phyloP scores from a whole-genome alignment of 2,113 vertebrate species.

The Peromyscus leucopus region DNA sequence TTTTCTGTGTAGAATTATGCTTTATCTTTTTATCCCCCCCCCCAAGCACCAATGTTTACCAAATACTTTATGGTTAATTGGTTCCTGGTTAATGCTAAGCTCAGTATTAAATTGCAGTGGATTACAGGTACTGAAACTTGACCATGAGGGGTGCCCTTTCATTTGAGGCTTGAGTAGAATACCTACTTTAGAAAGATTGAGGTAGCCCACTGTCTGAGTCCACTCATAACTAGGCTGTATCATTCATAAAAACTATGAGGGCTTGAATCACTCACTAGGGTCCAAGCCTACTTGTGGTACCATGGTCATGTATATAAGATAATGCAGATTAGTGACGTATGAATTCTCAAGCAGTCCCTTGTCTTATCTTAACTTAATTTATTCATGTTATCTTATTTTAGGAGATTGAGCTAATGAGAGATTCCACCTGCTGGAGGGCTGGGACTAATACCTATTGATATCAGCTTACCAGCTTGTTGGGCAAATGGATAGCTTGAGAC shows the following conservation, averaged over 20 bases:
- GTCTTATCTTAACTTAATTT: background rate
- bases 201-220: background rate
- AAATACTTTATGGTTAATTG: slow-evolving; percentile 2
- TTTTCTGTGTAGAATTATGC: background rate
- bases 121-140: background rate
- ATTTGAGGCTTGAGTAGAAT: background rate
- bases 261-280: background rate
- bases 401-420: background rate
- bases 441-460: background rate
- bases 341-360: background rate
- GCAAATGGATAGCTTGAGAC: background rate
- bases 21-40: slow-evolving; percentile 2
- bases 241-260: background rate
- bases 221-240: background rate
- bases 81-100: background rate
- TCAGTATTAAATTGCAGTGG: background rate
- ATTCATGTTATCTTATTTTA: background rate
- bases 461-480: background rate
- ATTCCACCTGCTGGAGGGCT: background rate
- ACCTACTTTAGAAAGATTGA: background rate
- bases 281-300: background rate
- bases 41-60: background rate
- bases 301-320: background rate
- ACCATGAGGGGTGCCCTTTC: background rate
- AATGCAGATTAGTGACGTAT: background rate